Evolutionary conservation across 1,140 invertebrate genomes (phyloP).

Genomic region (Theocolax elegans): DNA sequence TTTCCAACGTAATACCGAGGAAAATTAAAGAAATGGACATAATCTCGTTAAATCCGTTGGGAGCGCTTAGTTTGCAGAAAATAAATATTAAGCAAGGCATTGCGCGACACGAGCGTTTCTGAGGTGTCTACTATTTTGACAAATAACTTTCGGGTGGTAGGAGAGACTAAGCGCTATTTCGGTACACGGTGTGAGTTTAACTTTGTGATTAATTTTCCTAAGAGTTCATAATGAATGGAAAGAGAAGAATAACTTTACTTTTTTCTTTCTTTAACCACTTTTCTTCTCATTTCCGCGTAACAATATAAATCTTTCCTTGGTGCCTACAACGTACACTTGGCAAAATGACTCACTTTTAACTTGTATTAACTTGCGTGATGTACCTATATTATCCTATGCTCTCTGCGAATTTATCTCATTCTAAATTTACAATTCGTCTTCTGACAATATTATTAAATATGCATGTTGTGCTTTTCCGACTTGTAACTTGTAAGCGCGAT

Average conservation of each 20-base stretch:
- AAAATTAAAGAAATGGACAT: slow-evolving; percentile 16
- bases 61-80: slow-evolving; percentile 24
- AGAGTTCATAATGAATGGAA: slow-evolving; percentile 6
- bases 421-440: no score
- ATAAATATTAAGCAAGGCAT: slow-evolving; percentile 3
- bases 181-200: background rate
- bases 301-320: background rate
- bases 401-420: no score
- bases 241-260: background rate
- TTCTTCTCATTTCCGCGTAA: background rate
- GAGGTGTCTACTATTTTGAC: slow-evolving; percentile 21
- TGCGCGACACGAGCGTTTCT: background rate
- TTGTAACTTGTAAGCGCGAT: no score
- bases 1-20: background rate
- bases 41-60: slow-evolving; percentile 22
- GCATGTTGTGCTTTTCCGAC: no score
- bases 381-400: no score
- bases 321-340: no score
- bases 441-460: no score
- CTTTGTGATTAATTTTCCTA: slow-evolving; percentile 19
- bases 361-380: no score
- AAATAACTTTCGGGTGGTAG: slow-evolving; percentile 29
- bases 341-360: no score
- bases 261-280: background rate
- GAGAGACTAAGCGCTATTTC: background rate